Evolutionary conservation across 2,888 invertebrate species (phyloP).

Genomic region (Rotaria sp.): DNA sequence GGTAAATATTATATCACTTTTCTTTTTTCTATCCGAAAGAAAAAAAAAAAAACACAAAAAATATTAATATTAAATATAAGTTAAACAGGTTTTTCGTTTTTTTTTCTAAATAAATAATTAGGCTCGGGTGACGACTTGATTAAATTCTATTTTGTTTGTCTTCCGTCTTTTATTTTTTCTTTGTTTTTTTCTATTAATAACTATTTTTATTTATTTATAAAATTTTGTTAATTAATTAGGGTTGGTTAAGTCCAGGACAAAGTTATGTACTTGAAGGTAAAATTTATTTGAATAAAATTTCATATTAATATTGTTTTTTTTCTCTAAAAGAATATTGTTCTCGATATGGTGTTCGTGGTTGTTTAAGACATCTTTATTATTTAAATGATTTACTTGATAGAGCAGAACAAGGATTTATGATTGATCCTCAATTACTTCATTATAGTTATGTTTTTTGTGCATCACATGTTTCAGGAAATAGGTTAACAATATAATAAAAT

Average conservation of each 20-base stretch:
- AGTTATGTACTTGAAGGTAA: slow-evolving; percentile 79
- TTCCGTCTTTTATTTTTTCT: no score
- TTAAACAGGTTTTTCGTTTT: background rate
- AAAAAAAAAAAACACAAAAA: no score
- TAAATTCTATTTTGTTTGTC: no score
- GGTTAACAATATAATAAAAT: no score
- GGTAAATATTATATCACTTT: slow-evolving; percentile 49
- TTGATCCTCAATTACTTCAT: slow-evolving; percentile 95
- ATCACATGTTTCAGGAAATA: slow-evolving; percentile 96
- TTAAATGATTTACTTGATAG: slow-evolving; percentile 85
- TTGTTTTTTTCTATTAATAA: no score
- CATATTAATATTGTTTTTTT: background rate
- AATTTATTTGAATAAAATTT: background rate
- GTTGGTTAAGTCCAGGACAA: slow-evolving; percentile 99
- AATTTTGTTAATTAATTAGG: slow-evolving; percentile 56
- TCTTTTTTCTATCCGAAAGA: no score
- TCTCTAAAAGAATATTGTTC: slow-evolving; percentile 67
- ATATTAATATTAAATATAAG: background rate
- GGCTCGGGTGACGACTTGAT: no score
- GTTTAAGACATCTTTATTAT: slow-evolving; percentile 90
- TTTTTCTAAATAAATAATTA: background rate
- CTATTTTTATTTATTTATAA: no score
- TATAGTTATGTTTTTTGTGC: slow-evolving; percentile 99
- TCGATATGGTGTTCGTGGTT: slow-evolving; percentile 88
- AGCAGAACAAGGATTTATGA: slow-evolving; percentile 84